phyloP scores from a whole-genome alignment of 2,888 invertebrate species.

The Ichneumoninae sp. region DNA sequence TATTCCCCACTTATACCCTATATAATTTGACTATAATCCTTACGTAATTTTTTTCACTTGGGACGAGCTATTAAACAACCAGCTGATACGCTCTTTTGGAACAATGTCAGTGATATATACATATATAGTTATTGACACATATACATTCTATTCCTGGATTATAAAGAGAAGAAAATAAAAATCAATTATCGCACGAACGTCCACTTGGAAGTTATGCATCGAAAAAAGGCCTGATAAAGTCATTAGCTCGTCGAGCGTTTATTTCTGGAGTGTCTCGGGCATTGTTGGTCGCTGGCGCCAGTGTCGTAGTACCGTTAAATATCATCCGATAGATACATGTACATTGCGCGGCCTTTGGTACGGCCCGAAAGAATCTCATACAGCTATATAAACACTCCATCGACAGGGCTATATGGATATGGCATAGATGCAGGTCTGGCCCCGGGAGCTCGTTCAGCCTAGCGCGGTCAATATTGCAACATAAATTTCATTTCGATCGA shows the following conservation, averaged over 20 bases:
- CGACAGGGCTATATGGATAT: neutral
- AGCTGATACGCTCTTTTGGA: too few relatives aligned
- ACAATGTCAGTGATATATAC: too few relatives aligned
- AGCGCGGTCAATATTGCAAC: constrained; percentile 71
- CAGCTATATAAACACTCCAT: constrained; percentile 7
- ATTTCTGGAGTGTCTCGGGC: neutral
- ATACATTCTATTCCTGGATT: neutral
- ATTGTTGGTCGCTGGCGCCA: neutral
- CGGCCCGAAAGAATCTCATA: constrained; percentile 14
- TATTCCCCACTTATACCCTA: too few relatives aligned
- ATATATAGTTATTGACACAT: too few relatives aligned
- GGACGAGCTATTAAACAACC: too few relatives aligned
- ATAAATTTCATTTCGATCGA: constrained; percentile 72
- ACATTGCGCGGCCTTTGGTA: neutral
- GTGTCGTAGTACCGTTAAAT: neutral
- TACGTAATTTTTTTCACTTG: too few relatives aligned
- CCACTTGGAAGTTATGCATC: neutral
- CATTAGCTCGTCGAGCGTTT: neutral
- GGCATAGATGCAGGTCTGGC: neutral
- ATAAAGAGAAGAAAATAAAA: neutral
- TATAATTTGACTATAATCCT: too few relatives aligned
- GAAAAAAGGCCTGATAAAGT: neutral
- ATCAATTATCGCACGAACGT: neutral
- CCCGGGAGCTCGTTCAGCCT: constrained; percentile 17
- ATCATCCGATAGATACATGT: constrained; percentile 24